phyloP scores from a whole-genome alignment of 2,797 vertebrate genomes.

The Gadopsis bispinosus region DNA sequence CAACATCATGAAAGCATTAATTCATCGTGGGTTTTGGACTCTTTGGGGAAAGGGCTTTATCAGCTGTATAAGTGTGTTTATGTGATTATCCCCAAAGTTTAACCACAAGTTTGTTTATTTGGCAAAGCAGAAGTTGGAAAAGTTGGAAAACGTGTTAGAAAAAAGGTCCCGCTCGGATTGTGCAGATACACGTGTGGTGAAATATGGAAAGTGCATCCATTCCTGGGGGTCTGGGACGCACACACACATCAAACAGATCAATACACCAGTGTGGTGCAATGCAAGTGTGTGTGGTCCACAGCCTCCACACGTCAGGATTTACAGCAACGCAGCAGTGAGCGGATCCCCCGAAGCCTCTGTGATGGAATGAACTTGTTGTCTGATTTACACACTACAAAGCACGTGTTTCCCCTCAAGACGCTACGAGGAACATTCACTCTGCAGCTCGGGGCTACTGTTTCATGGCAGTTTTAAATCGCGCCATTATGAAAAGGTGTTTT shows the following conservation, averaged over 20 bases:
- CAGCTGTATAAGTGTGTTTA: background rate
- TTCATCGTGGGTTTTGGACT: background rate
- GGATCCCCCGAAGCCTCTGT: constrained; percentile 3
- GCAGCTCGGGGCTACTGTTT: constrained; percentile 15
- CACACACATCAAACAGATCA: background rate
- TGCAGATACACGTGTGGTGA: background rate
- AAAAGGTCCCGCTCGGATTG: background rate
- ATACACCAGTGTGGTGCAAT: background rate
- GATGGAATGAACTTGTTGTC: constrained; percentile 2
- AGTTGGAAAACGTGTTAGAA: background rate
- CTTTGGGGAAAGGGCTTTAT: no score
- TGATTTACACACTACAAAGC: background rate
- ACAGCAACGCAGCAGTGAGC: constrained; percentile 38
- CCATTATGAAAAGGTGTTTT: no score
- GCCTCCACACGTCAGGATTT: constrained; percentile 30
- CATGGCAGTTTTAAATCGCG: background rate
- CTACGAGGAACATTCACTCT: background rate
- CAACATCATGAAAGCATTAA: background rate
- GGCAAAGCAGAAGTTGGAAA: background rate
- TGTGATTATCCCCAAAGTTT: background rate
- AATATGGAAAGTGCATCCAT: constrained; percentile 17
- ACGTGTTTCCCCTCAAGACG: background rate
- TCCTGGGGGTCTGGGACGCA: background rate
- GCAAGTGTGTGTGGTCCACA: background rate
- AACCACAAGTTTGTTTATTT: constrained; percentile 8